Percentiles rank a stretch among this genome's conserved stretches.
These are phyloP conservation scores for Muscicapa striata DNA, from an alignment of 2,797 vertebrate genomes.

Conservation along the genomic window DNA sequence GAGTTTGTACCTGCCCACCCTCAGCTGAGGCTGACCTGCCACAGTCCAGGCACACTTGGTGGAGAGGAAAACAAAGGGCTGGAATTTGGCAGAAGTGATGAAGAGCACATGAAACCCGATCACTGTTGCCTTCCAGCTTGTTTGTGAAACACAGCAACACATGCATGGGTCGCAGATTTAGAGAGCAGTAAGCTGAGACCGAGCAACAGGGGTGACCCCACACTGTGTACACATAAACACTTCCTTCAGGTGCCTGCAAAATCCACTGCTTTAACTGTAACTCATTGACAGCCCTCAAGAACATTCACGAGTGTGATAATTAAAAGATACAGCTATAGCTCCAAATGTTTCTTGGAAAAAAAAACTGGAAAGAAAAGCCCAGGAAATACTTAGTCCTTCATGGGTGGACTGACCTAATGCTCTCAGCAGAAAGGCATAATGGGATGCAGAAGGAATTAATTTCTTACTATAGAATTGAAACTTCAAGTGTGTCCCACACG, in stretches of 20 bases:
- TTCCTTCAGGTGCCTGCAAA: conserved; percentile 15
- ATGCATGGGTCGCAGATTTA: background rate
- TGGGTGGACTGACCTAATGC: background rate
- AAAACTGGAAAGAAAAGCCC: background rate
- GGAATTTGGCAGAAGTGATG: background rate
- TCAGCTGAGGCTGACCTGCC: background rate
- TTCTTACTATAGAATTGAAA: background rate
- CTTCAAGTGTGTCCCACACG: accelerated
- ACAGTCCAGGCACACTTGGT: accelerated
- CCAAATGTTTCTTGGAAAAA: background rate
- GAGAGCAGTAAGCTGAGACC: conserved; percentile 37
- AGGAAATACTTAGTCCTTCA: background rate
- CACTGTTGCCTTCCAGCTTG: background rate
- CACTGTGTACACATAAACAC: conserved; percentile 5
- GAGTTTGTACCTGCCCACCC: background rate
- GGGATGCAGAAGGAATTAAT: background rate
- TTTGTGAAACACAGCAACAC: conserved; percentile 36
- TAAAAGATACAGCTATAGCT: background rate
- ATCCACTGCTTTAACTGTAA: background rate
- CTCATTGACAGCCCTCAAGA: background rate
- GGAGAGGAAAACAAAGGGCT: background rate
- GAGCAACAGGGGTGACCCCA: background rate
- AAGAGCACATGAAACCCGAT: background rate
- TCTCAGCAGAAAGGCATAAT: background rate
- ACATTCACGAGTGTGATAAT: background rate